Evolutionary conservation across 2,797 vertebrate genomes (phyloP).

Genomic region (Agapornis canus): DNA sequence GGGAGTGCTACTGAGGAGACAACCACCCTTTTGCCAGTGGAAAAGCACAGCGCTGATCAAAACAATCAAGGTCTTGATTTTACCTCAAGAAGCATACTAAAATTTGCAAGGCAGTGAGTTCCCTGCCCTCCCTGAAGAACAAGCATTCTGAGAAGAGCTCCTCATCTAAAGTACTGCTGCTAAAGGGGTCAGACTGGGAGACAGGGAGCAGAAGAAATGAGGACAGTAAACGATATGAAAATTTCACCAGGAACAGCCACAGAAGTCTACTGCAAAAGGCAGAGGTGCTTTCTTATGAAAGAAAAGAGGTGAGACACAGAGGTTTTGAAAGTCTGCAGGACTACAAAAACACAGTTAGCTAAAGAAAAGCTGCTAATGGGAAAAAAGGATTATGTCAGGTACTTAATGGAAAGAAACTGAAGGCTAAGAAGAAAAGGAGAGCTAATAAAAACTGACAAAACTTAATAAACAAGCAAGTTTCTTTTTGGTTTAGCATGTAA

Average conservation of each 20-base stretch:
- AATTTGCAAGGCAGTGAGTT: neutral
- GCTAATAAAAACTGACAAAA: neutral
- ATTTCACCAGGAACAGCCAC: neutral
- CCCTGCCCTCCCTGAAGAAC: rapidly evolving
- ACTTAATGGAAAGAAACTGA: constrained; percentile 9
- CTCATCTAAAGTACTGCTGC: neutral
- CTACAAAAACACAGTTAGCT: neutral
- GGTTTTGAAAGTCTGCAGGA: neutral
- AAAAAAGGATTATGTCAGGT: neutral
- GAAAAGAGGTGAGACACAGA: neutral
- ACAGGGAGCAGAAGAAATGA: neutral
- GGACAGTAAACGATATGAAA: neutral
- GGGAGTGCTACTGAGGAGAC: neutral
- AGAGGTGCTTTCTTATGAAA: neutral
- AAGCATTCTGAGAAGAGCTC: neutral
- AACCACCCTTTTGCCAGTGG: neutral
- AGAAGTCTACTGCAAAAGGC: neutral
- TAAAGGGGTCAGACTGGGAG: neutral
- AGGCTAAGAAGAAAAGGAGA: neutral
- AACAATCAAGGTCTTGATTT: neutral
- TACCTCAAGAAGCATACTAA: neutral
- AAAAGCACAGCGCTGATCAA: neutral
- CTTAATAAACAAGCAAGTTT: neutral
- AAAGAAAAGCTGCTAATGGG: neutral
- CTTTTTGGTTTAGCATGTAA: neutral